A percentile compares a stretch with the other conserved stretches of the same genome.
These are phyloP conservation scores for Sturnira hondurensis DNA, from an alignment of 2,113 vertebrate species.

Conservation along the genomic window DNA sequence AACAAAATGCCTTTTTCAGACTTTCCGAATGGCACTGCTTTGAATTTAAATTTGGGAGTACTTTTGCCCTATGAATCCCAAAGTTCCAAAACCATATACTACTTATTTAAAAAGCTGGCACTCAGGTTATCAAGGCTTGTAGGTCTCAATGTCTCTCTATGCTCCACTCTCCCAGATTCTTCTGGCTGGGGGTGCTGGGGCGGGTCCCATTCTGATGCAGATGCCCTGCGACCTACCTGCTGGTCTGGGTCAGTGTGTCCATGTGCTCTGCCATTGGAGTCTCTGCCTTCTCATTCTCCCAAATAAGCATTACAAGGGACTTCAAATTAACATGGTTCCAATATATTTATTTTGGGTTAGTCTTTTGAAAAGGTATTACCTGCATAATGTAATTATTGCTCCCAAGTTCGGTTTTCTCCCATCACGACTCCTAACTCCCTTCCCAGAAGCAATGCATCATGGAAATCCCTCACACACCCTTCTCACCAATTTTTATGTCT, in stretches of 20 bases:
- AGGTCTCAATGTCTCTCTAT: background rate
- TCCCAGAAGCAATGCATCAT: background rate
- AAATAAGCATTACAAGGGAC: background rate
- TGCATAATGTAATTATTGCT: background rate
- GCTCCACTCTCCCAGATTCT: background rate
- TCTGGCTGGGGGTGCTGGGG: background rate
- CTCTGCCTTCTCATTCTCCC: background rate
- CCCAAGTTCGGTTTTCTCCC: background rate
- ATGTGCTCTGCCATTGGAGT: background rate
- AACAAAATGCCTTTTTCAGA: background rate
- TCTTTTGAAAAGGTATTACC: background rate
- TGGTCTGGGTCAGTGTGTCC: background rate
- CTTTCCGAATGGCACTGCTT: background rate
- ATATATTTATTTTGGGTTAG: background rate
- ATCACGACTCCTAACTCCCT: background rate
- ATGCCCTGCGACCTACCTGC: background rate
- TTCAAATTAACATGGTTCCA: background rate
- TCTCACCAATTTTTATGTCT: background rate
- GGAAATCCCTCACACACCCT: background rate
- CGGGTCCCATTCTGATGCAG: background rate
- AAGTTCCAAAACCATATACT: background rate
- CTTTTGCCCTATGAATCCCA: background rate
- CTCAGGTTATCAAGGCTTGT: background rate
- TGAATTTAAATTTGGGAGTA: conserved; percentile 43
- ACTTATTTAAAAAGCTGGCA: background rate